Conservation (phyloP, 2,113 vertebrate genomes). For the Microcebus murinus region DNA sequence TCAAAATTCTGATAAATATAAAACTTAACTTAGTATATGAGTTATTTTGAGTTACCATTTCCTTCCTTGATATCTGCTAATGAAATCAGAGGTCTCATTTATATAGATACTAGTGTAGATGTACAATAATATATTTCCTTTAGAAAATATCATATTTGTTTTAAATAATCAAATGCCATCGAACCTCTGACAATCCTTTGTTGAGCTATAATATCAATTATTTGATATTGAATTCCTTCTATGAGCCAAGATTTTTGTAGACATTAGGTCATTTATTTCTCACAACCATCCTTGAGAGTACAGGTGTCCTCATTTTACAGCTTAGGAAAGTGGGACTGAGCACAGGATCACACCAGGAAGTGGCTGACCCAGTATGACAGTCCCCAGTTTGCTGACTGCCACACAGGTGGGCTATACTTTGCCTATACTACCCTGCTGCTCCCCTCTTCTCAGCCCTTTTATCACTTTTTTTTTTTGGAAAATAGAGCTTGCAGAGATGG, state of each 20-base stretch:
- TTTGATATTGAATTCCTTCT: background rate
- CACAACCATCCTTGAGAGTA: background rate
- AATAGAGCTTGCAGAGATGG: background rate
- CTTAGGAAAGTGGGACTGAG: background rate
- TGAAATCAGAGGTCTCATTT: conserved; percentile 29
- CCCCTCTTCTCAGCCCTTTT: background rate
- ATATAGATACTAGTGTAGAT: background rate
- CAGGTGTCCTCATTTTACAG: background rate
- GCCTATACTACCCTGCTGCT: background rate
- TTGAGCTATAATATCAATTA: background rate
- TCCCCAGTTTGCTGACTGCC: background rate
- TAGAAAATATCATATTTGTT: conserved; percentile 10
- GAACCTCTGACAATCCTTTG: conserved; percentile 32
- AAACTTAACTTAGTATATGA: conserved; percentile 8
- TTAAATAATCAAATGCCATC: conserved; percentile 23
- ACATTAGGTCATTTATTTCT: conserved; percentile 14
- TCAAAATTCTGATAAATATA: conserved; percentile 34
- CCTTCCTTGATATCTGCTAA: background rate
- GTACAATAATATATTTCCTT: conserved; percentile 44
- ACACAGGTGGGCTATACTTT: background rate
- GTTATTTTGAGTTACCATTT: background rate
- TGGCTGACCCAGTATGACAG: background rate
- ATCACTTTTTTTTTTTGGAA: background rate
- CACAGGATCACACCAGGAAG: background rate
- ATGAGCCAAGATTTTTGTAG: background rate